These are phyloP conservation scores for Atractosteus spatula DNA, from an alignment of 2,113 vertebrate species.

Conservation along the genomic window DNA sequence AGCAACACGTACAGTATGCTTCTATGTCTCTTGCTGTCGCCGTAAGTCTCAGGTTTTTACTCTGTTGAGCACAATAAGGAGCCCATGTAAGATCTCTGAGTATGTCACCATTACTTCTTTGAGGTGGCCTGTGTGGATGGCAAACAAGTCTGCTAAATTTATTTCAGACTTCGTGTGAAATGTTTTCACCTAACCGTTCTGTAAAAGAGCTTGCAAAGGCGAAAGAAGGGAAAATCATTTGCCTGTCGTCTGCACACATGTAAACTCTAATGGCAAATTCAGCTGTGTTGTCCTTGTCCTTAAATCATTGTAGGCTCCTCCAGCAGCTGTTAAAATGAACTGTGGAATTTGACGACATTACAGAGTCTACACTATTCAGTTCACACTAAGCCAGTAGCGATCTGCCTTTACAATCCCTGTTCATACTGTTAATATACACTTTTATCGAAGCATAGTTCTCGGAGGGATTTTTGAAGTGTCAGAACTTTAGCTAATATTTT, in stretches of 20 bases:
- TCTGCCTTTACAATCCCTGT: too few species aligned
- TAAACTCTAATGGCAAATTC: slow-evolving; percentile 31
- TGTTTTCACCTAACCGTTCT: not conserved
- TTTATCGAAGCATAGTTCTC: too few species aligned
- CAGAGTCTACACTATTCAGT: slow-evolving; percentile 6
- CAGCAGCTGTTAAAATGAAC: not conserved
- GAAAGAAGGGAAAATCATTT: slow-evolving; percentile 8
- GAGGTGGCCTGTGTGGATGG: too few species aligned
- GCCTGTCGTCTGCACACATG: slow-evolving; percentile 3
- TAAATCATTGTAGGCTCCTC: not conserved
- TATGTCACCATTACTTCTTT: too few species aligned
- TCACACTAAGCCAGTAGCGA: slow-evolving; percentile 1
- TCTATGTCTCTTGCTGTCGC: too few species aligned
- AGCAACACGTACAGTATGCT: too few species aligned
- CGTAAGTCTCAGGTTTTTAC: too few species aligned
- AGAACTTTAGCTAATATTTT: too few species aligned
- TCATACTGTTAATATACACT: too few species aligned
- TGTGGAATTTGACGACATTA: slow-evolving; percentile 37
- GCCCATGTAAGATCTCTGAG: too few species aligned
- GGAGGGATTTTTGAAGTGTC: too few species aligned
- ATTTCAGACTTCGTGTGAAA: not conserved
- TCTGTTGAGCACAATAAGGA: too few species aligned
- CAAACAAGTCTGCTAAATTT: slow-evolving; percentile 7
- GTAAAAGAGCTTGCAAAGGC: slow-evolving; percentile 26
- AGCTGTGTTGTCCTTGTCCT: slow-evolving; percentile 21